Evolutionary conservation across 1,140 invertebrate species (phyloP).

Genomic region (Aphelenchoides besseyi): DNA sequence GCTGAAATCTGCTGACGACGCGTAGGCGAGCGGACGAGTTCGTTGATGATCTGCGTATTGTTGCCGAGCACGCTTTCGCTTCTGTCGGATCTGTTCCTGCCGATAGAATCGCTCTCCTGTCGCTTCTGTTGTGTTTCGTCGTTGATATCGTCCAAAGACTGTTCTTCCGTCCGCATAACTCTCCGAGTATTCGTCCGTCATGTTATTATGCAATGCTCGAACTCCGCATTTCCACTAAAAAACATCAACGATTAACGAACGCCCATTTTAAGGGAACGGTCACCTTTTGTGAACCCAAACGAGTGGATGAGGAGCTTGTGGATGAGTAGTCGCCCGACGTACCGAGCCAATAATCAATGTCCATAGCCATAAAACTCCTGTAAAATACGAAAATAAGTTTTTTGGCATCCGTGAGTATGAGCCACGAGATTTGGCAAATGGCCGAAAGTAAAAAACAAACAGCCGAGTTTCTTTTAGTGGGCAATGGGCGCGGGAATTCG

Average conservation of each 20-base stretch:
- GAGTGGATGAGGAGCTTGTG: constrained; percentile 7
- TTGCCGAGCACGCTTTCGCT: not conserved
- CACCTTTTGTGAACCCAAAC: constrained; percentile 25
- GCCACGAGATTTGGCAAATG: not conserved
- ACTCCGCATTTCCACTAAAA: not conserved
- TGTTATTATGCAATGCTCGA: not conserved
- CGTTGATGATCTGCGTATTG: not conserved
- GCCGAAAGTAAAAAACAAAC: not conserved
- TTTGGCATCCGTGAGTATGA: too few relatives aligned
- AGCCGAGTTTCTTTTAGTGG: not conserved
- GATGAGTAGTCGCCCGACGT: not conserved
- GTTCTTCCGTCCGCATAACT: not conserved
- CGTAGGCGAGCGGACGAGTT: not conserved
- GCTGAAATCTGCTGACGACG: not conserved
- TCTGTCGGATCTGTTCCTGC: not conserved
- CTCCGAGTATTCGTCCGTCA: not conserved
- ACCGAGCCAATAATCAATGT: not conserved
- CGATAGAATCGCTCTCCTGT: not conserved
- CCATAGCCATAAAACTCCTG: not conserved
- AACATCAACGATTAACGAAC: not conserved
- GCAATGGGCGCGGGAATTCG: not conserved
- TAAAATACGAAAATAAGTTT: not conserved
- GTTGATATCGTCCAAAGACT: not conserved
- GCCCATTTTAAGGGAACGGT: too few relatives aligned
- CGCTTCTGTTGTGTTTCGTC: not conserved